Evolutionary conservation across 2,888 invertebrate species (phyloP), one percentile per base, ranked within the genome.

Genomic region (Drosophila rubida): DNA sequence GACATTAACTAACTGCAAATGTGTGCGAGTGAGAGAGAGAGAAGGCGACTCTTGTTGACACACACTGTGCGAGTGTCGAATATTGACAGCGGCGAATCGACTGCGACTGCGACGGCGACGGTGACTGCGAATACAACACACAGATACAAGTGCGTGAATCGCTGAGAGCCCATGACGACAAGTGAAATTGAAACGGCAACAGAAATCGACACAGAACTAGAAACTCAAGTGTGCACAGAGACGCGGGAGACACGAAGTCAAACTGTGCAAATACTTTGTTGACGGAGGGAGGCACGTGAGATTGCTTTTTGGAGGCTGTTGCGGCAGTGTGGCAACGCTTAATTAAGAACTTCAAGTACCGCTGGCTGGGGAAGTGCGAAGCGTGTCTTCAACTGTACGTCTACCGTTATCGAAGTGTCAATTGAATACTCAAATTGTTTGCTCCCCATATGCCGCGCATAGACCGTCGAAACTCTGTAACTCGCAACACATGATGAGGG

Each of bases 241-340:
- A 14, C 57, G 16, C 23, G 35, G 44, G 30, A 61, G 51, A 27
- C 27, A 27, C 27, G 2, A 49, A 25, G 48, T 62, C 81, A 78
- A 75, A 75, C 78, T 82, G 78, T 70, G 73, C 67, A 82, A 85
- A 82, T 66, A 69, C 39, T 1, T 62, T 66, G 51, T 19, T 19
- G 19, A 2, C 19, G 19, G n/a, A n/a, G 19, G 19, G 66, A 69
- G 59, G 73, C 83, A 80, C 74, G 80, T 82, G 75, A 82, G 76
- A 41, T 53, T 63, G 57, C 62, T 46, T 55, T 55, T 58, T 46
- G 64, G 39, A 66, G 75, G 64, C 59, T 69, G 61, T 32, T 50
- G 32, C 27, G 58, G 54, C 42, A 41, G 53, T 53, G 50, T 60
- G 55, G 65, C 53, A 68, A 57, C 49, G 39, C 65, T 75, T 66